phyloP scores from a whole-genome alignment of 2,113 vertebrate species.

The Pygoscelis adeliae region DNA sequence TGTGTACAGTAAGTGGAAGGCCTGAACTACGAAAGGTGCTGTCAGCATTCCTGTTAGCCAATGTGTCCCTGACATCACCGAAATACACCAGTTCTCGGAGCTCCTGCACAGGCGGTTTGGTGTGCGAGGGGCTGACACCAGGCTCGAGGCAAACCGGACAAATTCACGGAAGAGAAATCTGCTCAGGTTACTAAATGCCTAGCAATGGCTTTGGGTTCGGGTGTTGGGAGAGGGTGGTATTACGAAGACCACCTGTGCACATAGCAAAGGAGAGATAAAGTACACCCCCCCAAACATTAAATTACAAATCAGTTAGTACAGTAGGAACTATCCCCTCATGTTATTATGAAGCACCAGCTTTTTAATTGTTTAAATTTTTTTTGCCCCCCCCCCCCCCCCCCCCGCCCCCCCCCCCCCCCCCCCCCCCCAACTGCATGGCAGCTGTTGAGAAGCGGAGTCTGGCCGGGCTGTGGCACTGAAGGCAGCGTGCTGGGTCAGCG shows the following conservation, averaged over 20 bases:
- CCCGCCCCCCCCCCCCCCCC: too few species aligned
- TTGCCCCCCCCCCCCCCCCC: too few species aligned
- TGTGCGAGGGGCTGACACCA: neutral
- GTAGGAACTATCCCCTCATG: neutral
- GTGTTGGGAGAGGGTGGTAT: neutral
- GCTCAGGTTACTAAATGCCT: rapidly evolving
- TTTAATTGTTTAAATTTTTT: neutral
- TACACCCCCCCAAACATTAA: too few species aligned
- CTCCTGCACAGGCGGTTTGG: neutral
- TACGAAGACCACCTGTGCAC: neutral
- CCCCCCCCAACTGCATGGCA: neutral
- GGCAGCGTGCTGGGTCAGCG: too few species aligned
- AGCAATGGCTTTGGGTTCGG: rapidly evolving
- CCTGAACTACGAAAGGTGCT: neutral
- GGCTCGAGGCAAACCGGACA: too few species aligned
- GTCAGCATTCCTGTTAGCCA: neutral
- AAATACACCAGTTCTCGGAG: neutral
- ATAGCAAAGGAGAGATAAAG: neutral
- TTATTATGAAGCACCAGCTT: neutral
- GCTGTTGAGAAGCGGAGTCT: neutral
- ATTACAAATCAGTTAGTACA: too few species aligned
- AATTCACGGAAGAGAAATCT: neutral
- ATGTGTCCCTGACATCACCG: neutral
- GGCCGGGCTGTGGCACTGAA: neutral
- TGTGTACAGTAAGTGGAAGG: neutral